Evolutionary conservation across 2,797 vertebrate genomes (phyloP).

Genomic region (Australoheros facetus): DNA sequence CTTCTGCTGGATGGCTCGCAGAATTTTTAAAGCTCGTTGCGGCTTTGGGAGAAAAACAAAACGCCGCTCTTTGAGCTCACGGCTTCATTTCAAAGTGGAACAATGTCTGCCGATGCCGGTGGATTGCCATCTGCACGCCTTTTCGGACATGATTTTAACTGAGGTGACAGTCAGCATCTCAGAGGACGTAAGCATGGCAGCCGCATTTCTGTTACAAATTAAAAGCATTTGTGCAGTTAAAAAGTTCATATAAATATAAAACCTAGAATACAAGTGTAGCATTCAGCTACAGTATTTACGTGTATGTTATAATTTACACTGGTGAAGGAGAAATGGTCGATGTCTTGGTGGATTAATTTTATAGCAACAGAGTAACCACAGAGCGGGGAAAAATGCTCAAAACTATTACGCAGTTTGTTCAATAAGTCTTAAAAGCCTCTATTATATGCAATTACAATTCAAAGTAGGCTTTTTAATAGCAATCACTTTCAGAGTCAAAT

Average conservation of each 20-base stretch:
- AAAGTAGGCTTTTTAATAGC: slow-evolving; percentile 23
- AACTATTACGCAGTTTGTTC: slow-evolving; percentile 23
- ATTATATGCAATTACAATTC: slow-evolving; percentile 37
- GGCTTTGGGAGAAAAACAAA: slow-evolving; percentile 34
- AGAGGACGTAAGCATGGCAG: background rate
- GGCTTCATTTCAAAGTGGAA: slow-evolving; percentile 20
- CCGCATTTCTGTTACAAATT: background rate
- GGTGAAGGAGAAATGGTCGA: background rate
- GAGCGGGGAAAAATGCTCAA: background rate
- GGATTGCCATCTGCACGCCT: background rate
- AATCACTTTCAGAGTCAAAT: slow-evolving; percentile 14
- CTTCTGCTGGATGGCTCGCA: slow-evolving; percentile 14
- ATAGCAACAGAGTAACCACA: background rate
- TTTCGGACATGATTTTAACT: background rate
- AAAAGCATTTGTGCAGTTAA: background rate
- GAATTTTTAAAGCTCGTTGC: background rate
- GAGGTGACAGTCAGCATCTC: background rate
- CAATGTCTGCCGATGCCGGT: slow-evolving; percentile 2
- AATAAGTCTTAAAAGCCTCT: slow-evolving; percentile 16
- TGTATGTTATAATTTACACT: background rate
- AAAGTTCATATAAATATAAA: background rate
- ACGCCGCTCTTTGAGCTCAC: slow-evolving; percentile 20
- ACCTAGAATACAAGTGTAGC: background rate
- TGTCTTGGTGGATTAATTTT: background rate
- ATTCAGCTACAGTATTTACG: background rate